Base-by-base conservation (phyloP, 2,888 invertebrate genomes). In the Drosophila villosipedis region DNA sequence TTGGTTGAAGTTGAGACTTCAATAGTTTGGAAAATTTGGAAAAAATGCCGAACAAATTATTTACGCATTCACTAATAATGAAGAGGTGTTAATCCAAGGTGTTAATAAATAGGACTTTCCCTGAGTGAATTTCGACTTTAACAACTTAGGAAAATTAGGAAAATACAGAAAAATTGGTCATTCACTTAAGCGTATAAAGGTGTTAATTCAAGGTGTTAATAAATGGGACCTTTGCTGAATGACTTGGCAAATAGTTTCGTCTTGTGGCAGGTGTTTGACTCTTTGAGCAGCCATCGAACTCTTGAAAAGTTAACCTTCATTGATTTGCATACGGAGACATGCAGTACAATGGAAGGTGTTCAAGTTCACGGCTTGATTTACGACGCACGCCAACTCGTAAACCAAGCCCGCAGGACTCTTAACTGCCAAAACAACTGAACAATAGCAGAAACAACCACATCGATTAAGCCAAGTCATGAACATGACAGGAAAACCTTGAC, bases 341-440 rank as follows among this genome's bases (percentile, higher is more conserved):
- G 84, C 90, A 76, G 72, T 30, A 54, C 61, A 65, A 63, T 57
- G 68, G 68, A 60, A 61, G 69, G 63, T 83, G 69, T 75, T 85
- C 90, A 90, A 85, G 90, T 90, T 85, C 85, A 88, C 69, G 86
- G 83, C 68, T 85, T 85, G 73, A 80, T 75, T 90, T 80, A 78
- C 70, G 70, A 80, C 74, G 53, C 90, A 89, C 86, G 85, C 83
- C 69, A 85, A 63, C 59, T 55, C 37, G 64, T 73, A 69, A 78
- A 60, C 68, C 64, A 72, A 70, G 50, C 69, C 66, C 73, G 7
- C 37, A 60, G 87, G 81, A 76, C 71, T 84, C 69, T 53, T 28
- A 57, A 63, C 64, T 39, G 35, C 47, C 25, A 37, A 35, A 50
- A 39, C 63, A 12, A 31, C 31, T 30, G 25, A 64, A 53, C 53